phyloP scores from a whole-genome alignment of 2,797 vertebrate genomes.

The Borostomias antarcticus region DNA sequence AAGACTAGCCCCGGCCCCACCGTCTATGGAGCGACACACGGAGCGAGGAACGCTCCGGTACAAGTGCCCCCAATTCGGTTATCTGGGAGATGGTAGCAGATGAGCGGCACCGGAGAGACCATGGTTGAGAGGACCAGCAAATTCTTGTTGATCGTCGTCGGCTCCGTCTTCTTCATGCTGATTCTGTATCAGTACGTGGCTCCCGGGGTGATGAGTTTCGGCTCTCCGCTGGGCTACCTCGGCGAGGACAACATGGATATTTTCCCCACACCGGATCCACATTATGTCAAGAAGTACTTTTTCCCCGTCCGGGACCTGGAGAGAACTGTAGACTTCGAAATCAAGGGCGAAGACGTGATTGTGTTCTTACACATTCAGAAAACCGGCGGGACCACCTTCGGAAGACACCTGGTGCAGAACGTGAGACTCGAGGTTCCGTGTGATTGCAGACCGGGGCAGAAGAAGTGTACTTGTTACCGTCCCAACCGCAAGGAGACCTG shows the following conservation, averaged over 20 bases:
- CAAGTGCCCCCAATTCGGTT: slow-evolving; percentile 64
- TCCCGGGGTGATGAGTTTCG: slow-evolving; percentile 92
- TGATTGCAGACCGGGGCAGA: slow-evolving; percentile 97
- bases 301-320: slow-evolving; percentile 95
- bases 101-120: slow-evolving; percentile 92
- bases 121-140: slow-evolving; percentile 99
- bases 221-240: slow-evolving; percentile 87
- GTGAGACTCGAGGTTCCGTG: slow-evolving; percentile 95
- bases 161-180: slow-evolving; percentile 97
- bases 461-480: slow-evolving; percentile 99
- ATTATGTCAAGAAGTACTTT: slow-evolving; percentile 98
- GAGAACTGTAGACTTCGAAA: slow-evolving; percentile 92
- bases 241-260: slow-evolving; percentile 89
- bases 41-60: slow-evolving; percentile 66
- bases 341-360: slow-evolving; percentile 98
- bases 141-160: slow-evolving; percentile 96
- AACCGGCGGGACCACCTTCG: slow-evolving; percentile 97
- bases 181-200: slow-evolving; percentile 99
- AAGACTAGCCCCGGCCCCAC: slow-evolving; percentile 11
- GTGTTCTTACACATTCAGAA: slow-evolving; percentile 99
- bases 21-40: slow-evolving; percentile 47
- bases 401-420: slow-evolving; percentile 96
- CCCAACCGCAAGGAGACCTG: slow-evolving; percentile 97
- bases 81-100: slow-evolving; percentile 93
- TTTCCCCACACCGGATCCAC: slow-evolving; percentile 96